Conservation (phyloP, 2,797 vertebrate genomes). For the Ataeniobius toweri region DNA sequence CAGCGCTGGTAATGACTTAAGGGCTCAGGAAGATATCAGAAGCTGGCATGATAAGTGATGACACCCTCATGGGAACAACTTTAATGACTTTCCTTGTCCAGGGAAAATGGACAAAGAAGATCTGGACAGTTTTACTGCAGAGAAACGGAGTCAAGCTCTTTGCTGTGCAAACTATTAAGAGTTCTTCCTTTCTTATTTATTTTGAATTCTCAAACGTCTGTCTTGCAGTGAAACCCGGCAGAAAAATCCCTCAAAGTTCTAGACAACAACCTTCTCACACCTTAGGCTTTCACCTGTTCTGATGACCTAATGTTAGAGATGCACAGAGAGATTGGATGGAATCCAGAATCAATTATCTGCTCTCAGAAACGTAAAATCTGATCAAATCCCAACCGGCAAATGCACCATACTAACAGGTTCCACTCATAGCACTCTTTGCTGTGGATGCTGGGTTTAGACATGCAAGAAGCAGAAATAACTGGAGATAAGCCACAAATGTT, state of each 20-base stretch:
- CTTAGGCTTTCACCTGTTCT: background rate
- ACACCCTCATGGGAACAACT: constrained; percentile 64
- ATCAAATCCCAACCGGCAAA: background rate
- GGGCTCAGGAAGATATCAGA: constrained; percentile 72
- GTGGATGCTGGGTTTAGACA: background rate
- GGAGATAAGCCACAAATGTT: too few relatives aligned
- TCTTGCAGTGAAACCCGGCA: constrained; percentile 16
- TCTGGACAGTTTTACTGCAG: constrained; percentile 52
- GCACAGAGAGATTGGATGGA: background rate
- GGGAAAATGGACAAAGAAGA: constrained; percentile 20
- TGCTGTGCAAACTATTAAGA: constrained; percentile 24
- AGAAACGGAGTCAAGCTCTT: constrained; percentile 44
- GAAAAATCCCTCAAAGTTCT: background rate
- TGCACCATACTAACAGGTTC: background rate
- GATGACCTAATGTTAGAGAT: background rate
- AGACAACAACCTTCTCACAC: background rate
- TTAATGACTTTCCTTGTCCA: constrained; percentile 67
- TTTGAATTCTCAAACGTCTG: background rate
- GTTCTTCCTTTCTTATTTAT: background rate
- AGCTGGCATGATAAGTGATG: constrained; percentile 70
- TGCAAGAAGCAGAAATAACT: too few relatives aligned
- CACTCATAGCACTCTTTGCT: background rate
- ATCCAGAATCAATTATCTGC: background rate
- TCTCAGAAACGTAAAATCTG: background rate
- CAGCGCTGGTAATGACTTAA: constrained; percentile 68